Percentiles rank a stretch among this genome's conserved stretches.
Conservation (phyloP, 1,140 invertebrate genomes). For the Lanistes nyassanus region DNA sequence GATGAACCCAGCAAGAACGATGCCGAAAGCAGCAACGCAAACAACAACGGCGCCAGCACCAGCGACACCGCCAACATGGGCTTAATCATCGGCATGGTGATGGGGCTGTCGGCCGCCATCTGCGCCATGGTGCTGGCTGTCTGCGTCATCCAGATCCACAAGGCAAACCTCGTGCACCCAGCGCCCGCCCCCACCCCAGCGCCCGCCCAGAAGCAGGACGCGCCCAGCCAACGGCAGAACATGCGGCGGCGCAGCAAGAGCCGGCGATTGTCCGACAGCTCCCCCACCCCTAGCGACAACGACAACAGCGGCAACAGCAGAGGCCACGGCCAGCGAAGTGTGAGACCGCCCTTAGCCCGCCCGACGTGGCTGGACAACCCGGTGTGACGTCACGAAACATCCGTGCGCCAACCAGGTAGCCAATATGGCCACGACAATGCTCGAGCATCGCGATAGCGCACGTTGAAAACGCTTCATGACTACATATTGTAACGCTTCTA, state of each 20-base stretch:
- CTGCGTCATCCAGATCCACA: constrained; percentile 15
- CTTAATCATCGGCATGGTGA: constrained; percentile 15
- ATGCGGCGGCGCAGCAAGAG: not conserved
- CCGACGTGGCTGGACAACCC: constrained; percentile 9
- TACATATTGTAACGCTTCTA: too few species aligned
- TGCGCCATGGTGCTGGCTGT: constrained; percentile 2
- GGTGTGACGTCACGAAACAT: too few species aligned
- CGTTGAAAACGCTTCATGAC: too few species aligned
- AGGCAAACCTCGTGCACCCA: not conserved
- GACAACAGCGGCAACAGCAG: not conserved
- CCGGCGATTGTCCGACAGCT: not conserved
- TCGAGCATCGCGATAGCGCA: too few species aligned
- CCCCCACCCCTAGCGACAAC: not conserved
- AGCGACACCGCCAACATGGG: constrained; percentile 11
- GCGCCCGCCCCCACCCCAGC: not conserved
- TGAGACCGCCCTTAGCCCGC: not conserved
- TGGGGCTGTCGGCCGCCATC: constrained; percentile 7
- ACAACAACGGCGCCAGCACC: not conserved
- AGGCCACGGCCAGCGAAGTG: not conserved
- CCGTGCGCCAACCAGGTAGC: too few species aligned
- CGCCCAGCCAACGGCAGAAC: not conserved
- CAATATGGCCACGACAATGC: too few species aligned
- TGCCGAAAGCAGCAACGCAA: not conserved
- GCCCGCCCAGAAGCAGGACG: not conserved
- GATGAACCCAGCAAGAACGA: too few species aligned